phyloP scores from a whole-genome alignment of 1,140 invertebrate genomes.

The Heliconius congener region DNA sequence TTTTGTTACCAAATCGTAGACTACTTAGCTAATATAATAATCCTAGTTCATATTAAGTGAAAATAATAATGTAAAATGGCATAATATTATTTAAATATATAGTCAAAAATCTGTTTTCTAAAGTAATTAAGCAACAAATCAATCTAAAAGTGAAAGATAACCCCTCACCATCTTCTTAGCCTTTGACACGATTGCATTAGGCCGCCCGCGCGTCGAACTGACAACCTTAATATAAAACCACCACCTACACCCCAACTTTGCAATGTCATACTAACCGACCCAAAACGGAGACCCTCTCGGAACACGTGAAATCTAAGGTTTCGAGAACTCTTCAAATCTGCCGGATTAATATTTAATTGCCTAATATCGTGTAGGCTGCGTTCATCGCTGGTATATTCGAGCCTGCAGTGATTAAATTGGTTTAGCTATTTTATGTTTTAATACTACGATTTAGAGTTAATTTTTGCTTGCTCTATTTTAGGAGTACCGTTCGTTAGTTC shows the following conservation, averaged over 20 bases:
- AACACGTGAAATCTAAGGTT: constrained; percentile 24
- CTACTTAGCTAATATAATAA: no score
- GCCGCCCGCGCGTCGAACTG: constrained; percentile 51
- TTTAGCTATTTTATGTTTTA: not conserved
- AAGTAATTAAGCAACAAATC: constrained; percentile 4
- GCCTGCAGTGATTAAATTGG: constrained; percentile 23
- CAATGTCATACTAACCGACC: constrained; percentile 55
- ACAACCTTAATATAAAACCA: constrained; percentile 61
- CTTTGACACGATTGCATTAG: constrained; percentile 66
- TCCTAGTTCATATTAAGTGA: no score
- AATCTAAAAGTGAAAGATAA: constrained; percentile 28
- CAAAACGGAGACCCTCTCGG: constrained; percentile 33
- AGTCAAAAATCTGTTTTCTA: not conserved
- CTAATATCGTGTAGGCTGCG: constrained; percentile 67
- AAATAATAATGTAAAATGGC: no score
- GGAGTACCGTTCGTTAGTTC: constrained; percentile 48
- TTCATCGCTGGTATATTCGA: constrained; percentile 49
- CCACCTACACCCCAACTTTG: constrained; percentile 58
- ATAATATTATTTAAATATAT: no score
- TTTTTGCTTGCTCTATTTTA: not conserved
- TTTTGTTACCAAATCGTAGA: not conserved
- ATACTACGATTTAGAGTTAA: not conserved
- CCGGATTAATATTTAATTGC: constrained; percentile 60
- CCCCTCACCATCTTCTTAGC: constrained; percentile 35
- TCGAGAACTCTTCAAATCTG: constrained; percentile 38